phyloP scores from a whole-genome alignment of 2,888 invertebrate genomes.

The Cantharis lateralis region DNA sequence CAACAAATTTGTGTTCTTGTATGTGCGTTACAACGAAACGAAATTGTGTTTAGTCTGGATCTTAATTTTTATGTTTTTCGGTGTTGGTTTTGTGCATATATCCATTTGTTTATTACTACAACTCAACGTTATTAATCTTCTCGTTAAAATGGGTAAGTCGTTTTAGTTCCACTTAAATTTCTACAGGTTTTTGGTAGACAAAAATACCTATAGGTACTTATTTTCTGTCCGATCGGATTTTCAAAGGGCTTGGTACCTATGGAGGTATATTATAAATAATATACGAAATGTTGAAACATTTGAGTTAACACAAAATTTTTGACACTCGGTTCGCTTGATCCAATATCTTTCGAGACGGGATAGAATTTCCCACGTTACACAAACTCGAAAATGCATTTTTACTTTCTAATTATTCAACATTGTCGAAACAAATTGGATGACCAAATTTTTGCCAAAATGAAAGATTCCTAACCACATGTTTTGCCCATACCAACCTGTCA shows the following conservation, averaged over 20 bases:
- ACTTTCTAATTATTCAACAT: neutral
- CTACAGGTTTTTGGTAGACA: neutral
- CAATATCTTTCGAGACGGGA: too few relatives aligned
- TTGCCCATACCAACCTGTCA: neutral
- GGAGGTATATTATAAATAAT: too few relatives aligned
- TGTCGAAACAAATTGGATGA: neutral
- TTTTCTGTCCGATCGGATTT: neutral
- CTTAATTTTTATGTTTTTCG: neutral
- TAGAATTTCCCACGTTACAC: neutral
- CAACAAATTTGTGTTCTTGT: neutral
- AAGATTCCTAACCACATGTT: neutral
- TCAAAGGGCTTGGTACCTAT: neutral
- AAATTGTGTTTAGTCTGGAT: neutral
- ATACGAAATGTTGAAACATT: neutral
- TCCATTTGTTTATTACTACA: neutral
- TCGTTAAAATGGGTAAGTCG: neutral
- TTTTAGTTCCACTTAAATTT: neutral
- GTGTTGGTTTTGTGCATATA: neutral
- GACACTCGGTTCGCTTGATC: neutral
- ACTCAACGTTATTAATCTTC: neutral
- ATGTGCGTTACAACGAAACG: neutral
- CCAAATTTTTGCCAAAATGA: neutral
- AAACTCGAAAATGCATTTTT: neutral
- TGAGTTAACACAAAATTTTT: neutral
- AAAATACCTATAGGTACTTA: too few relatives aligned